phyloP scores from a whole-genome alignment of 2,113 vertebrate genomes.

The Myotis brandtii region DNA sequence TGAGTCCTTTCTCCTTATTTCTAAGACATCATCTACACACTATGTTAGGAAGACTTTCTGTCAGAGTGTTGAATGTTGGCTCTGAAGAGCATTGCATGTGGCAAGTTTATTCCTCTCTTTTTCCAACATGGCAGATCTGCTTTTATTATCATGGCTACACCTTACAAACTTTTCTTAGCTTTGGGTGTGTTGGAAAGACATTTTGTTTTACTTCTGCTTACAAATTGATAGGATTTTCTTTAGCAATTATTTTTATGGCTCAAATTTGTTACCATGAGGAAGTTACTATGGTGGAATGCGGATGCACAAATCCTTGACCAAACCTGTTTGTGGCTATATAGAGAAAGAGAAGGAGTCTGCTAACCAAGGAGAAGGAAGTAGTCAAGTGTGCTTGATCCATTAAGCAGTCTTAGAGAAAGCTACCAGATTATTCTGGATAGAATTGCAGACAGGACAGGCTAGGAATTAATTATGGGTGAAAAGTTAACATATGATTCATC shows the following conservation, averaged over 20 bases:
- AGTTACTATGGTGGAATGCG: not conserved
- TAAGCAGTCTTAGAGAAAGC: not conserved
- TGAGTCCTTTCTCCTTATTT: not conserved
- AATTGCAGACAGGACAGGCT: not conserved
- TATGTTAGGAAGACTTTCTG: not conserved
- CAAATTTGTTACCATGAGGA: not conserved
- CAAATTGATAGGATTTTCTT: not conserved
- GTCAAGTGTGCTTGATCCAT: no score
- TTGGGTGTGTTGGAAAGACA: not conserved
- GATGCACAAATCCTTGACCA: not conserved
- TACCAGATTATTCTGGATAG: not conserved
- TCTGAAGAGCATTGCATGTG: not conserved
- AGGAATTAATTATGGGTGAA: not conserved
- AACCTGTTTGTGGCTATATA: fast-evolving
- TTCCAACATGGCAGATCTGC: not conserved
- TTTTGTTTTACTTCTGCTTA: not conserved
- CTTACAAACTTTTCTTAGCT: not conserved
- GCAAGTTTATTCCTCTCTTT: not conserved
- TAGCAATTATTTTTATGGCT: not conserved
- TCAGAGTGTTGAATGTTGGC: not conserved
- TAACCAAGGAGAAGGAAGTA: not conserved
- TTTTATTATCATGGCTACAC: not conserved
- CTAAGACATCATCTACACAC: not conserved
- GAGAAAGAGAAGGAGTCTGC: not conserved
- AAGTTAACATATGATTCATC: not conserved